Evolutionary conservation across 2,113 vertebrate species (phyloP).

Genomic region (Talpa occidentalis): DNA sequence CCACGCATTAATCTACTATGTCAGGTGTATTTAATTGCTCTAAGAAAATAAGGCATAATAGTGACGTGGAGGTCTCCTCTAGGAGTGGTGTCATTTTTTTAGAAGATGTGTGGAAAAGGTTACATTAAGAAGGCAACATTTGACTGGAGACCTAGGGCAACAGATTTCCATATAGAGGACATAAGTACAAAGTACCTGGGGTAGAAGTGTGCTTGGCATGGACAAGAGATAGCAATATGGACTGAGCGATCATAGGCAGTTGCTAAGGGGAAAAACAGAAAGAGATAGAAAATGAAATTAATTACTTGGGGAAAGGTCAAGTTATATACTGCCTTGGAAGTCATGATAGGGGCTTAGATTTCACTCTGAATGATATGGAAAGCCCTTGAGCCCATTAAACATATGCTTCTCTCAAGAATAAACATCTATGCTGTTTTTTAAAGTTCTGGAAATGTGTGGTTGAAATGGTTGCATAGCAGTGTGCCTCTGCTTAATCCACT

Average conservation of each 20-base stretch:
- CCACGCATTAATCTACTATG: neutral
- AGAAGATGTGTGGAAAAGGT: neutral
- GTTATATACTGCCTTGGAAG: neutral
- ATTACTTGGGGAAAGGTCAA: neutral
- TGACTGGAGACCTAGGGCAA: neutral
- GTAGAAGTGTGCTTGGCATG: neutral
- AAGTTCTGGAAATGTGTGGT: neutral
- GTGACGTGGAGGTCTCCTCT: neutral
- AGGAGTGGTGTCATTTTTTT: neutral
- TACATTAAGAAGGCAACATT: neutral
- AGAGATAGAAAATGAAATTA: neutral
- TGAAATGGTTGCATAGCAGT: neutral
- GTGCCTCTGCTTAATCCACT: neutral
- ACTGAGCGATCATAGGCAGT: neutral
- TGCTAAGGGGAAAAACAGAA: neutral
- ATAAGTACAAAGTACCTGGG: neutral
- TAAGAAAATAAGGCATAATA: neutral
- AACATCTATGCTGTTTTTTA: neutral
- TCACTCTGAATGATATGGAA: constrained; percentile 5
- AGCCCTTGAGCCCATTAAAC: neutral
- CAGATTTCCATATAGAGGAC: neutral
- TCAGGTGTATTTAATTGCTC: neutral
- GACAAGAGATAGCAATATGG: neutral
- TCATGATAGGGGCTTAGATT: neutral
- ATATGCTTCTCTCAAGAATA: neutral